Evolutionary conservation across 2,888 invertebrate species (phyloP), one percentile per base, ranked within the genome.

Genomic region (Synanthedon andrenaeformis): DNA sequence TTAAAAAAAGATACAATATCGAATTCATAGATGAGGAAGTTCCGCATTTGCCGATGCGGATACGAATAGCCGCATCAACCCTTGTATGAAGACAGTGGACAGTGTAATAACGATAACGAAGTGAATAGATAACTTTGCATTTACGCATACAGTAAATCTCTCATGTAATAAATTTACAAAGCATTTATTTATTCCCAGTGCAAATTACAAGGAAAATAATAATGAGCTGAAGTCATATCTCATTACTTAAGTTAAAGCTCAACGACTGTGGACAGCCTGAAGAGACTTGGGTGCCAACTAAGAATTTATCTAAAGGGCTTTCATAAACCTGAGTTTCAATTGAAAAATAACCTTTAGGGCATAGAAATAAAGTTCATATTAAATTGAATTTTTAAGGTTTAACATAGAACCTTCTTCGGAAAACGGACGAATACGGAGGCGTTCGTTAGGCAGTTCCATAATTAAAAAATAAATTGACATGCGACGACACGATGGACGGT

Each of bases 201-300:
- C 75, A 79, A 79, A 78, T 78, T 76, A 79, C 73, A 76, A 74
- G 73, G 67, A 72, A 77, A 76, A 77, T 79, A 77, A 77, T 79
- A 82, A 83, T 79, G 76, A 81, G 76, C 70, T 72, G 70, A 76
- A 82, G 81, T 82, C 83, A 79, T 82, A 83, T 79, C 79, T 84
- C 79, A 80, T 82, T 80, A 82, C 79, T 81, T 76, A 80, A 79
- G 75, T 80, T 78, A 72, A 77, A 75, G 76, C 79, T 73, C 73
- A 76, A 76, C 73, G 69, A 63, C 70, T 73, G 76, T 65, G 71
- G 81, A 81, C 81, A 79, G 79, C 69, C 67, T 69, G 70, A 65
- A 70, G 63, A 72, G 74, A 72, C 75, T 72, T 72, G 72, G 62
- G 71, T 71, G 70, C 67, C 70, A 69, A 66, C 66, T 70, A 62